Base-by-base conservation (phyloP, 2,113 vertebrate species). In the Pelusios castaneus region DNA sequence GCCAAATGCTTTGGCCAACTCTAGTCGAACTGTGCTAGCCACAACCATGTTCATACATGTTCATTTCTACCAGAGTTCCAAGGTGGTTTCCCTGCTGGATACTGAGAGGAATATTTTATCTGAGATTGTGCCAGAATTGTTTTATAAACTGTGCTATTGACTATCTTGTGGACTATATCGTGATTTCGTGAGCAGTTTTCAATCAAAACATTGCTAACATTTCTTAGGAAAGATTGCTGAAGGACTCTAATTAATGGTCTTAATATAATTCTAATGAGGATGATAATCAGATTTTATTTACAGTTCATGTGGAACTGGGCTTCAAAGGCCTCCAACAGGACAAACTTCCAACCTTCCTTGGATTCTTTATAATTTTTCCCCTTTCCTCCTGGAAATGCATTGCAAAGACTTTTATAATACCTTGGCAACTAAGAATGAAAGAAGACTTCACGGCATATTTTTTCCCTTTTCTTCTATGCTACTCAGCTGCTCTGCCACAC, bases 401-500 rank as follows among this genome's bases (percentile, higher is more conserved):
- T 1, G 0, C 54, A 14, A 87, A n/a, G 8, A 73, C n/a, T n/a
- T 70, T 38, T 43, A 80, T 12, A 73, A 49, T 24, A 51, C 1
- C 1, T 84, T 41, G 54, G 87, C 90, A 82, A 12, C 3, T 38
- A 11, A 2, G 24, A 22, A 70, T 3, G 27, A 81, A 79, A 22
- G n/a, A 52, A 47, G 2, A 24, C 6, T 56, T 83, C 41, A 60
- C 3, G 27, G 0, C 0, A 77, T 2, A 47, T 47, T 0, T 51
- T 38, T 83, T 14, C 29, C 29, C 80, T 87, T 38, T 38, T 60
- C 82, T 49, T 45, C 19, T 75, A 1, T 55, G 34, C 38, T 80
- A 54, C 73, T 89, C 11, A 45, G 24, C 41, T 29, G 73, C 22
- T 76, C 75, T 83, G 67, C 43, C 75, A 54, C 60, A 41, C 41